Evolutionary conservation across 2,797 vertebrate genomes (phyloP).

Genomic region (Rhadinocentrus ornatus): DNA sequence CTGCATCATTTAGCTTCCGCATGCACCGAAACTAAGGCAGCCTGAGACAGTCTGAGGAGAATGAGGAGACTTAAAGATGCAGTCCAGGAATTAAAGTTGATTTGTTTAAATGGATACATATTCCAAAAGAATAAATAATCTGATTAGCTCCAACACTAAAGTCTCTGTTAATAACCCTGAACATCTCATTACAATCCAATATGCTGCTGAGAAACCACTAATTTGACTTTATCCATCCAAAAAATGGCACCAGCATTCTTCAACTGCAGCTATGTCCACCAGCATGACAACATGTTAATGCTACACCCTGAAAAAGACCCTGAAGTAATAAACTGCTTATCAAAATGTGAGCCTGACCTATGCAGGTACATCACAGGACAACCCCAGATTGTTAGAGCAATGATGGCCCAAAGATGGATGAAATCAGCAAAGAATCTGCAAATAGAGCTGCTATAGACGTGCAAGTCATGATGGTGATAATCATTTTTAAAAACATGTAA

Average conservation of each 20-base stretch:
- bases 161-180: neutral
- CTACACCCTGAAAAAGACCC: neutral
- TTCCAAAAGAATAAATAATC: neutral
- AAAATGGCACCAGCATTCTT: neutral
- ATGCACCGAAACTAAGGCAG: conserved; percentile 34
- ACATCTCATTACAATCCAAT: too few species aligned
- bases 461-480: too few species aligned
- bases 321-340: neutral
- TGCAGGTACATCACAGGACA: neutral
- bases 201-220: too few species aligned
- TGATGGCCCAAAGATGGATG: too few species aligned
- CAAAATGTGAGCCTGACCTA: neutral
- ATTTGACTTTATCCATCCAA: neutral
- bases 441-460: too few species aligned
- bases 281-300: neutral
- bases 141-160: neutral
- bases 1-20: conserved; percentile 47
- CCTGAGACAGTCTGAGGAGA: conserved; percentile 19
- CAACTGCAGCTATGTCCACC: neutral
- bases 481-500: too few species aligned
- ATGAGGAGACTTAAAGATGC: conserved; percentile 5
- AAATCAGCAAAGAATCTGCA: too few species aligned
- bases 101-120: neutral
- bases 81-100: conserved; percentile 1
- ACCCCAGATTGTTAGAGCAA: too few species aligned